These are phyloP conservation scores for Apostichopus californicus DNA, from an alignment of 35 echinoderm and acorn worm genomes.

Conservation along the genomic window DNA sequence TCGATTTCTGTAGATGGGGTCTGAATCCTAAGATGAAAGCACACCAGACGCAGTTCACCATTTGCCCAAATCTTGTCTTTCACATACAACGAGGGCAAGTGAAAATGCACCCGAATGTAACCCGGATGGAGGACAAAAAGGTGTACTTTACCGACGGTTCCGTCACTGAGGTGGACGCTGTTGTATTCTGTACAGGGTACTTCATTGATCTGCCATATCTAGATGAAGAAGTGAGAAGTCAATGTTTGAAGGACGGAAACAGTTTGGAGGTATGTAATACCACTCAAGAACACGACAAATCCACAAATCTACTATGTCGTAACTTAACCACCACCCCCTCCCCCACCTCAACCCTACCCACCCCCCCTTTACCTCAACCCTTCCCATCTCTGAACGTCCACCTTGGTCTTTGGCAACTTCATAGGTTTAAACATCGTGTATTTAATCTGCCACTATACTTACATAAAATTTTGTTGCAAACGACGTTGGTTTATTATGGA, in stretches of 20 bases:
- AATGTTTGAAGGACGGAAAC: constrained; percentile 70
- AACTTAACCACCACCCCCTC: background rate
- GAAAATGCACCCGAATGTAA: constrained; percentile 75
- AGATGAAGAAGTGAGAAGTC: constrained; percentile 49
- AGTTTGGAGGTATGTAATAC: background rate
- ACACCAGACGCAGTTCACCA: constrained; percentile 89
- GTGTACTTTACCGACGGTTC: constrained; percentile 80
- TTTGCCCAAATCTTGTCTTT: constrained; percentile 81
- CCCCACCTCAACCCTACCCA: no score
- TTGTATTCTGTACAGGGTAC: constrained; percentile 91
- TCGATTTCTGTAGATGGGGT: constrained; percentile 58
- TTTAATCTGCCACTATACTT: no score
- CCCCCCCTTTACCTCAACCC: no score
- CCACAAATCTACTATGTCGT: background rate
- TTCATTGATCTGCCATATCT: constrained; percentile 85
- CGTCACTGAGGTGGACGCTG: constrained; percentile 62
- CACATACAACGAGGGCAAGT: constrained; percentile 91
- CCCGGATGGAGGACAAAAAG: constrained; percentile 69
- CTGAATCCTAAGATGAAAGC: constrained; percentile 90
- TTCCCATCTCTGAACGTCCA: no score
- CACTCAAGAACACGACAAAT: background rate
- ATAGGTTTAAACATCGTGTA: no score
- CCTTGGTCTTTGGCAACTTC: no score
- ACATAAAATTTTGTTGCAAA: no score
- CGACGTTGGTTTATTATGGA: no score